Evolutionary conservation across 2,113 vertebrate genomes (phyloP), one percentile per base, ranked within the genome.

Genomic region (Carettochelys insculpta): DNA sequence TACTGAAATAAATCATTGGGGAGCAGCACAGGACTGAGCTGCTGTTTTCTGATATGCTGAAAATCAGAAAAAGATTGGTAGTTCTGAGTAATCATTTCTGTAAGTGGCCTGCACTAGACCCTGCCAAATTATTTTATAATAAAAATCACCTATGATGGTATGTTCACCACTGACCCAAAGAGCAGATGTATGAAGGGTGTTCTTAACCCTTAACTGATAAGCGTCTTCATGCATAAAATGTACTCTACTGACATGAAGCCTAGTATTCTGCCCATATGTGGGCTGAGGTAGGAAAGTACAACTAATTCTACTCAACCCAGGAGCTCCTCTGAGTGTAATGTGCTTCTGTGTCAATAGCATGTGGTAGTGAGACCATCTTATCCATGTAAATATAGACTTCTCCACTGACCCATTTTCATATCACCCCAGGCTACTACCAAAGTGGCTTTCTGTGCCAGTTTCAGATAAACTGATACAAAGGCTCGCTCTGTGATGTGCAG

Each of bases 41-140:
- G 97, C 97, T 98, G 97, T 94, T 98, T 97, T 97, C 96, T 97
- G 97, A 97, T 97, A 97, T 53, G 89, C 90, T 94, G 94, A 94
- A 97, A 98, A 97, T 97, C 97, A 97, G 96, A 96, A 95, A 95
- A 97, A 97, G 95, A 95, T 94, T 97, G 96, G 95, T 97, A 95
- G 94, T 95, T 95, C 94, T 97, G 96, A 97, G 97, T 96, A 97
- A 97, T 97, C 93, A 95, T 94, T 97, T 97, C 95, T 73, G 96
- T 97, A 97, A 97, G 92, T 96, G 95, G 89, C 87, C 92, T 91
- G 95, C 92, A 94, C 91, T 96, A 95, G 94, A 96, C 95, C 92
- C 94, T 95, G 93, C 87, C 96, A 97, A 96, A 97, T 97, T 96
- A 95, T 93, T 94, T 94, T 96, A 93, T 92, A 93, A 97, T 96